Conservation (phyloP, 2,888 invertebrate genomes). For the Rapana venosa region DNA sequence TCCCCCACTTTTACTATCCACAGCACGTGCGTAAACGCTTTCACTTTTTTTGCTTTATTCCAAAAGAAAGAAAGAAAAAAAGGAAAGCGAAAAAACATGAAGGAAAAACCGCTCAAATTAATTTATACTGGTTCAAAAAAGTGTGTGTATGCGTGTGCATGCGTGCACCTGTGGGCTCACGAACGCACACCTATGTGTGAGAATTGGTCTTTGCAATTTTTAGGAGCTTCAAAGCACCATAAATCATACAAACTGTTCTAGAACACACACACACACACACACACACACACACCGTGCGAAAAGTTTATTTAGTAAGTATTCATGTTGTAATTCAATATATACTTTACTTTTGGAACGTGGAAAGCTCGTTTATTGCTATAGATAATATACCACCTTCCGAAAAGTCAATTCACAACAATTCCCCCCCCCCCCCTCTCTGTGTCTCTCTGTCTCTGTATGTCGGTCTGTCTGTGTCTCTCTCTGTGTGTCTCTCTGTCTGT, state of each 20-base stretch:
- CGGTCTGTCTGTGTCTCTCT: background rate
- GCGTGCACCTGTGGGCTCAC: background rate
- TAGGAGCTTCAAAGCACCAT: background rate
- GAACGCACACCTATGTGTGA: background rate
- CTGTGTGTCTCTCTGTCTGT: background rate
- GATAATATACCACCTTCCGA: too few species aligned
- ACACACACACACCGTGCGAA: background rate
- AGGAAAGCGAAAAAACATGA: background rate
- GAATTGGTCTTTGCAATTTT: background rate
- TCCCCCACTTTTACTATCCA: background rate
- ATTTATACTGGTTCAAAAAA: background rate
- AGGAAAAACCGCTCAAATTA: background rate
- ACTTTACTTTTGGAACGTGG: too few species aligned
- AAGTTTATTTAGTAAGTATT: too few species aligned
- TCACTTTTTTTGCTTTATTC: background rate
- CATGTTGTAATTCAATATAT: too few species aligned
- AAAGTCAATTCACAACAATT: too few species aligned
- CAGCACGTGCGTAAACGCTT: background rate
- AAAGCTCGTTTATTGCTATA: too few species aligned
- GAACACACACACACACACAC: conserved; percentile 21
- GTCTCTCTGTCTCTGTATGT: background rate
- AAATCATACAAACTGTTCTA: background rate
- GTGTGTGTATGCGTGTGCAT: background rate
- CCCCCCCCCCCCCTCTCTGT: background rate
- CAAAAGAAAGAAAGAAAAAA: background rate